A percentile compares a stretch with the other conserved stretches of the same genome.
phyloP scores from a whole-genome alignment of 2,888 invertebrate species.

The Rambutsinella grinnellia region DNA sequence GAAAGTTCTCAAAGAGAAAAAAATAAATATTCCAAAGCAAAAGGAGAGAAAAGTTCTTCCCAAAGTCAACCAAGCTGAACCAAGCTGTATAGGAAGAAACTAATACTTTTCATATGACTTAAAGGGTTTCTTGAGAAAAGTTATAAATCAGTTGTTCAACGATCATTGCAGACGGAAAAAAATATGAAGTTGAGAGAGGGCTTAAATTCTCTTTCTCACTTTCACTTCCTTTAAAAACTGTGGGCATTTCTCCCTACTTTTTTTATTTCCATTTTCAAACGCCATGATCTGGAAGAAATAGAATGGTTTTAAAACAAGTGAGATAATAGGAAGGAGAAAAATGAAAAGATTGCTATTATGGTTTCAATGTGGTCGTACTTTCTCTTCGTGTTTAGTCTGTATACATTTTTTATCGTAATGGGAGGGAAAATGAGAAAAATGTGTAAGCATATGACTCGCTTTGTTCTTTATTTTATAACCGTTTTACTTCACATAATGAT shows the following conservation, averaged over 20 bases:
- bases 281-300: not conserved
- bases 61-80: not conserved
- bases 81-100: no score
- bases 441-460: not conserved
- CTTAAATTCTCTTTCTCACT: not conserved
- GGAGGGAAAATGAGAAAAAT: not conserved
- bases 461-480: conserved; percentile 6
- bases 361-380: not conserved
- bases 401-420: not conserved
- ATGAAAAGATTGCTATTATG: not conserved
- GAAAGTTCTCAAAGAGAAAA: not conserved
- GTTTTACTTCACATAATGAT: conserved; percentile 1
- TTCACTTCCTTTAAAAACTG: not conserved
- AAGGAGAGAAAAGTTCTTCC: not conserved
- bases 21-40: not conserved
- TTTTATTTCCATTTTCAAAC: not conserved
- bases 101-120: not conserved
- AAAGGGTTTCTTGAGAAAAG: conserved; percentile 1
- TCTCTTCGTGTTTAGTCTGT: no score
- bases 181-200: conserved; percentile 6
- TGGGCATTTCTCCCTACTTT: not conserved
- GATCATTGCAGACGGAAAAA: not conserved
- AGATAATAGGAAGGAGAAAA: not conserved
- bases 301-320: not conserved
- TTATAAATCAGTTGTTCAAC: conserved; percentile 34